These are phyloP conservation scores for Cladorhizidae sp. DNA, from an alignment of 37 sponge, comb jelly and placozoan species.

Conservation along the genomic window DNA sequence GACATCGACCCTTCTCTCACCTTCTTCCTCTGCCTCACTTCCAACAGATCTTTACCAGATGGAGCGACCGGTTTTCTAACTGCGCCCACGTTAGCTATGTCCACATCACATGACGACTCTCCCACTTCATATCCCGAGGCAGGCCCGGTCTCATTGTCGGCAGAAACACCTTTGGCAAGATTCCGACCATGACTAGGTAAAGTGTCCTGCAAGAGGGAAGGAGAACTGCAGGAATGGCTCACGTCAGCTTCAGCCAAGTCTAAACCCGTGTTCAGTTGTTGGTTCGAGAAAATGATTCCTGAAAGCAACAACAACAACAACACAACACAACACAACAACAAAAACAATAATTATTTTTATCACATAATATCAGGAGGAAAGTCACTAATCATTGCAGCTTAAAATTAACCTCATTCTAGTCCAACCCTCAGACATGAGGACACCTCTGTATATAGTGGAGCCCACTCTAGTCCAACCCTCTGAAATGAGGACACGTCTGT, in stretches of 20 bases:
- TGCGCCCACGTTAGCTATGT: not conserved
- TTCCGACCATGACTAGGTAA: not conserved
- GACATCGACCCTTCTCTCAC: conserved; percentile 35
- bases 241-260: not conserved
- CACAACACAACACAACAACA: no score
- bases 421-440: no score
- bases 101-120: not conserved
- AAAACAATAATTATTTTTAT: no score
- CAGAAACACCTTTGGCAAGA: not conserved
- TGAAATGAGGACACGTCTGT: no score
- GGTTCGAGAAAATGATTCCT: not conserved
- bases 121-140: conserved; percentile 36
- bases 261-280: not conserved
- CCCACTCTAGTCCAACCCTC: no score
- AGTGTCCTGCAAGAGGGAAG: not conserved
- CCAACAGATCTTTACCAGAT: conserved; percentile 66
- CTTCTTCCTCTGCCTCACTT: conserved; percentile 82
- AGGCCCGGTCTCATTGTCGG: not conserved
- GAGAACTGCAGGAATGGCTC: not conserved
- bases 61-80: conserved; percentile 6
- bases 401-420: no score
- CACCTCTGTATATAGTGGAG: no score
- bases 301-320: not conserved
- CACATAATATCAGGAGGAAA: no score
- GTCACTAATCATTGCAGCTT: no score